Evolutionary conservation across 1,140 invertebrate species (phyloP).

Genomic region (Aphaenogaster floridana): DNA sequence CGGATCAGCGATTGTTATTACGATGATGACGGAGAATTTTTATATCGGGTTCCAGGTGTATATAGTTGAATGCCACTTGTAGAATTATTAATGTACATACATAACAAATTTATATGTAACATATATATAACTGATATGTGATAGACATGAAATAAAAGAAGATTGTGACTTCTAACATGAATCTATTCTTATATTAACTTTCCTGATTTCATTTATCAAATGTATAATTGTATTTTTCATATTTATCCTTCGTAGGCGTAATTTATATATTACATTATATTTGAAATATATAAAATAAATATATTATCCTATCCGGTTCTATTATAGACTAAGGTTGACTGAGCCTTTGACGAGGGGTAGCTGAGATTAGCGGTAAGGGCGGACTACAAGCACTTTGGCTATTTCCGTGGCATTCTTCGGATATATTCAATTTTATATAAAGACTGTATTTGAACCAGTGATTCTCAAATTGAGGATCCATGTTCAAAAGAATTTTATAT

Average conservation of each 20-base stretch:
- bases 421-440: too few species aligned
- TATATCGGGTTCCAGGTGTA: conserved; percentile 91
- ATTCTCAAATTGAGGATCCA: too few species aligned
- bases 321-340: not conserved
- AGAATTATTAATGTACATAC: not conserved
- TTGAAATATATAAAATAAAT: not conserved
- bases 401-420: too few species aligned
- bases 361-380: too few species aligned
- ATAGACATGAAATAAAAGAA: conserved; percentile 18
- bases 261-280: not conserved
- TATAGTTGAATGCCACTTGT: conserved; percentile 35
- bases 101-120: conserved; percentile 17
- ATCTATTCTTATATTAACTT: conserved; percentile 2
- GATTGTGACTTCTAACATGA: not conserved
- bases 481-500: too few species aligned
- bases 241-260: not conserved
- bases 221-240: not conserved
- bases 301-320: not conserved
- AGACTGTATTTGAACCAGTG: too few species aligned
- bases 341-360: too few species aligned
- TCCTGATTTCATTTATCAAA: not conserved
- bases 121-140: not conserved
- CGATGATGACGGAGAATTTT: conserved; percentile 91
- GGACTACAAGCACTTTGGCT: too few species aligned
- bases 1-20: conserved; percentile 92